These are phyloP conservation scores for Blastomussa wellsi DNA, from an alignment of 92 coral and sea anemone genomes.

Conservation along the genomic window DNA sequence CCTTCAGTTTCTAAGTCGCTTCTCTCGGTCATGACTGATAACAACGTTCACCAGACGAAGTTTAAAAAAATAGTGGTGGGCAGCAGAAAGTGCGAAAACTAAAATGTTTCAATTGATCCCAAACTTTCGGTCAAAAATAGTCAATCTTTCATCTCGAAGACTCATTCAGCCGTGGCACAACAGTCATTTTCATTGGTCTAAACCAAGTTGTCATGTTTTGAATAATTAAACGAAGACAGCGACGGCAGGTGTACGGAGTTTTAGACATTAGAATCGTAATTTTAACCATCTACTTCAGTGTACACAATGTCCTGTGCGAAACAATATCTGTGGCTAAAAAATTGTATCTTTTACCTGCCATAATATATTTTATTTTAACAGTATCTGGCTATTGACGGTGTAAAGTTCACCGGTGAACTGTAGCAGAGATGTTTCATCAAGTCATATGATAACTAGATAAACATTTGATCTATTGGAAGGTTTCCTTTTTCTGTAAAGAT, in stretches of 20 bases:
- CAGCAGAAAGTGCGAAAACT: background rate
- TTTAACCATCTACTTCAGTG: background rate
- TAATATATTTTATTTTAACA: background rate
- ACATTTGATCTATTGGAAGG: constrained; percentile 3
- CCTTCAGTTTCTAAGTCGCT: background rate
- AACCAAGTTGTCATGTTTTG: constrained; percentile 9
- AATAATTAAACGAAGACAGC: constrained; percentile 26
- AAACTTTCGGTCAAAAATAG: background rate
- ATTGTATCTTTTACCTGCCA: background rate
- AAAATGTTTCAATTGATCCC: background rate
- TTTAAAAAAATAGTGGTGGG: background rate
- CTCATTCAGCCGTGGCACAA: constrained; percentile 24
- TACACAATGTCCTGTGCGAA: background rate
- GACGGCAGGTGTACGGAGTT: constrained; percentile 27
- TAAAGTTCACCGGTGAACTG: background rate
- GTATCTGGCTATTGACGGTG: background rate
- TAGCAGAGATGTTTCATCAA: background rate
- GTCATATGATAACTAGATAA: background rate
- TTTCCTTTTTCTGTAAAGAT: background rate
- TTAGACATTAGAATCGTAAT: constrained; percentile 21
- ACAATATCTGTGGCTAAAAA: background rate
- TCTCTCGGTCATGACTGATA: constrained; percentile 1
- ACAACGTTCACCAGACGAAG: background rate
- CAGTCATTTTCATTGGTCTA: constrained; percentile 27
- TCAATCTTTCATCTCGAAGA: constrained; percentile 11